Base-by-base conservation (phyloP, 2,888 invertebrate genomes). In the Dicyrtoma fusca region DNA sequence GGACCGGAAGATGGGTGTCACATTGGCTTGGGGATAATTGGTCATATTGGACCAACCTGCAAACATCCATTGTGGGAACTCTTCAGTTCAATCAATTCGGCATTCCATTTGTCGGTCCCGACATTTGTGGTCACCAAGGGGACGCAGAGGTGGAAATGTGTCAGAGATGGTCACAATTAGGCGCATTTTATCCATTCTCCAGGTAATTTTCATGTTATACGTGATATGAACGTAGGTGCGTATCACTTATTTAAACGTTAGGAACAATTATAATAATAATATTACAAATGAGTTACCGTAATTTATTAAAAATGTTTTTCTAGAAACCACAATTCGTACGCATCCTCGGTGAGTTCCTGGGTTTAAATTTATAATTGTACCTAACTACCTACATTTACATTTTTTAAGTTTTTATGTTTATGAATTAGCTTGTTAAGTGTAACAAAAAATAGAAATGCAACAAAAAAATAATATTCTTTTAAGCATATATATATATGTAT, bases 161-260 rank as follows among this genome's bases (percentile, higher is more conserved):
- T 71, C 81, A 83, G 49, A 79, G 86, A 13, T 86, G 86, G 86
- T 82, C 82, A 69, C 83, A 85, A 76, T 76, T 85, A 1, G 86
- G 85, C 1, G 83, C 86, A 0, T 86, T 86, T 79, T 85, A 85
- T 78, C 84, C 85, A 0, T 83, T 83, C 74, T 75, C 78, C 14
- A 75, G 84, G 63, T 62, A n/a, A n/a, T n/a, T n/a, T n/a, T n/a
- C n/a, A n/a, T n/a, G n/a, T n/a, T n/a, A n/a, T n/a, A n/a, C n/a
- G n/a, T n/a, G n/a, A n/a, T n/a, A n/a, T n/a, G n/a, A n/a, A n/a
- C n/a, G n/a, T n/a, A n/a, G n/a, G n/a, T n/a, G n/a, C n/a, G n/a
- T n/a, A n/a, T n/a, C n/a, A n/a, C n/a, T n/a, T n/a, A n/a, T n/a
- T n/a, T n/a, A n/a, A n/a, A n/a, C n/a, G n/a, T n/a, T n/a, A n/a